These are phyloP conservation scores for Liodrosophila aerea DNA, from an alignment of 2,888 invertebrate species.

Conservation along the genomic window DNA sequence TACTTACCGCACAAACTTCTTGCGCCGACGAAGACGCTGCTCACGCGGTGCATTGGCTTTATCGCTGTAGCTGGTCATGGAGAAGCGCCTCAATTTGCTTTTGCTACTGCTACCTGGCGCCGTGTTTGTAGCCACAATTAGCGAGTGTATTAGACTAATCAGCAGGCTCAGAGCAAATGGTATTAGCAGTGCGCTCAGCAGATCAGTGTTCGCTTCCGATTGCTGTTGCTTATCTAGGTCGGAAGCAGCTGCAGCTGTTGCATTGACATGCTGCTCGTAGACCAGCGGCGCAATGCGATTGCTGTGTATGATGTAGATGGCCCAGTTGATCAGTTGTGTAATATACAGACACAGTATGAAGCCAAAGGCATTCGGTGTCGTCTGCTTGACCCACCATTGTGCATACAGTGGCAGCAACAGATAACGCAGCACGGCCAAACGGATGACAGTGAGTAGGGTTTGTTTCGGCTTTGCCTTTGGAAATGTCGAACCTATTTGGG, in stretches of 20 bases:
- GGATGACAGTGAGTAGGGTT: constrained; percentile 92
- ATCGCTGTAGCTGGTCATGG: constrained; percentile 63
- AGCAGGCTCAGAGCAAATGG: constrained; percentile 89
- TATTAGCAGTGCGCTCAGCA: constrained; percentile 87
- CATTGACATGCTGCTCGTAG: constrained; percentile 38
- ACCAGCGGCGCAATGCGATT: constrained; percentile 58
- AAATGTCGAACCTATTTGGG: constrained; percentile 92
- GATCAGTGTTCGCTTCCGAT: constrained; percentile 83
- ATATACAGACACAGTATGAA: constrained; percentile 90
- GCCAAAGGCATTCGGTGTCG: constrained; percentile 89
- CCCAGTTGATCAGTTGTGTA: constrained; percentile 85
- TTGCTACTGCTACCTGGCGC: constrained; percentile 66
- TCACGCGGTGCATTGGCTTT: constrained; percentile 65
- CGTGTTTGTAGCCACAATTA: constrained; percentile 89
- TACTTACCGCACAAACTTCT: constrained; percentile 80
- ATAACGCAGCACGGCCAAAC: constrained; percentile 91
- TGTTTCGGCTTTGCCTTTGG: constrained; percentile 97
- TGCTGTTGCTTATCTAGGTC: constrained; percentile 26
- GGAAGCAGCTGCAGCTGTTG: constrained; percentile 15
- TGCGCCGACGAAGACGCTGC: constrained; percentile 73
- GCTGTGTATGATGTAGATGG: constrained; percentile 81
- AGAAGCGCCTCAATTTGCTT: constrained; percentile 77
- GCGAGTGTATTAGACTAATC: constrained; percentile 90
- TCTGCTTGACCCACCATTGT: constrained; percentile 96
- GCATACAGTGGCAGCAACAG: constrained; percentile 92